Conservation (phyloP, 2,797 vertebrate genomes). For the Channallabes apus region DNA sequence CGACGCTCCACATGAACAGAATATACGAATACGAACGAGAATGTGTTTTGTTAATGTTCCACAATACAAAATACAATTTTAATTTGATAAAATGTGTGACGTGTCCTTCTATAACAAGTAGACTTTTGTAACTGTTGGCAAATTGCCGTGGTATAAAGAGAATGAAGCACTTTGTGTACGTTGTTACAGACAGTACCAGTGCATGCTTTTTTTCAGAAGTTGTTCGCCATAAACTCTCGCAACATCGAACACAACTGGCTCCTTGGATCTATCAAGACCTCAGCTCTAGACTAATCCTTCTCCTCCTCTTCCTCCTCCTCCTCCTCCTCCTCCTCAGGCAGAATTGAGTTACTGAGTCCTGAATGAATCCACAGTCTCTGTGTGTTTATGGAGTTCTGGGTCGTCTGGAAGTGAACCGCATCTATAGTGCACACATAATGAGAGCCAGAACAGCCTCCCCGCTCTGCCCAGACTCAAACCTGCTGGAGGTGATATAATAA, state of each 20-base stretch:
- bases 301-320: conserved; percentile 10
- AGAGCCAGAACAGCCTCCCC: conserved; percentile 19
- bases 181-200: background rate
- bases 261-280: background rate
- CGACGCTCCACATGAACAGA: background rate
- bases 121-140: background rate
- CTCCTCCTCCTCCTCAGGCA: conserved; percentile 36
- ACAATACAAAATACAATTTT: background rate
- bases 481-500: conserved; percentile 26
- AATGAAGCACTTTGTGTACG: background rate
- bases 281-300: conserved; percentile 16
- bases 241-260: background rate
- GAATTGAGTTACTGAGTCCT: conserved; percentile 70
- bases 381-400: conserved; percentile 57
- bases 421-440: conserved; percentile 20
- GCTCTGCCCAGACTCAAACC: background rate
- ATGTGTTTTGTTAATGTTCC: too few species aligned
- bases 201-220: background rate
- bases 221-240: background rate
- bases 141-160: background rate
- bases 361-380: conserved; percentile 65
- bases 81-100: background rate
- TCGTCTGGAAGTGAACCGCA: conserved; percentile 23
- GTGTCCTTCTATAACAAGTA: background rate
- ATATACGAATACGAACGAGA: background rate